Base-by-base conservation (phyloP, 2,113 vertebrate genomes). In the Bubo blakistoni region DNA sequence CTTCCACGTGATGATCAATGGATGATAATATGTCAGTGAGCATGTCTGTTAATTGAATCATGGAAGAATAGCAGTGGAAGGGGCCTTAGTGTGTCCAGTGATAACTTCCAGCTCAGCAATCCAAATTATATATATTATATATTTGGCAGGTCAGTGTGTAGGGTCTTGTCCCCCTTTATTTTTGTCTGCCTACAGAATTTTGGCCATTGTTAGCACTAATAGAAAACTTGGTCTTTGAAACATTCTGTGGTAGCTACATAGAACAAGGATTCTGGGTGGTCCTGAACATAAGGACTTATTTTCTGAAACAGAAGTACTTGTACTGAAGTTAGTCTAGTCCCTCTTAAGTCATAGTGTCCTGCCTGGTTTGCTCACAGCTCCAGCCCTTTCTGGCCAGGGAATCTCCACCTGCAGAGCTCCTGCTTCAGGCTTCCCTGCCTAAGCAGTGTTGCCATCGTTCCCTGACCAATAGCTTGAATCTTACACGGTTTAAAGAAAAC, bases 1-100 rank as follows among this genome's bases (percentile, higher is more conserved):
- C 8, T 80, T 69, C 6, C 1, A 0, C 20, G 20, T n/a, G 71
- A 4, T 5, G 44, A 13, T 38, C 14, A 5, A 1, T 51, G 49
- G 29, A 20, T n/a, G n/a, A 10, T 10, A 22, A 18, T 0, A 0
- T 16, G n/a, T 30, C 47, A 44, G 2, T 26, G 52, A 71, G 17
- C 2, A 2, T 6, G 7, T 29, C 22, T 78, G 2, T 40, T 86
- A 55, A 40, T 16, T 46, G 52, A 85, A 19, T 26, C 12, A 5
- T 2, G 3, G 34, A 55, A 49, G 20, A 83, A 4, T 2, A 36
- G 19, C 36, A 18, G 27, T 19, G 20, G 20, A 47, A 78, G 7
- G 40, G 26, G 21, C 34, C 9, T 61, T 61, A 57, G 17, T 2
- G 2, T 22, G 26, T 59, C 9, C 18, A 78, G 21, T 18, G 49